Evolutionary conservation across 1,140 invertebrate genomes (phyloP), one percentile per base, ranked within the genome.

Genomic region (Acromyrmex heyeri): DNA sequence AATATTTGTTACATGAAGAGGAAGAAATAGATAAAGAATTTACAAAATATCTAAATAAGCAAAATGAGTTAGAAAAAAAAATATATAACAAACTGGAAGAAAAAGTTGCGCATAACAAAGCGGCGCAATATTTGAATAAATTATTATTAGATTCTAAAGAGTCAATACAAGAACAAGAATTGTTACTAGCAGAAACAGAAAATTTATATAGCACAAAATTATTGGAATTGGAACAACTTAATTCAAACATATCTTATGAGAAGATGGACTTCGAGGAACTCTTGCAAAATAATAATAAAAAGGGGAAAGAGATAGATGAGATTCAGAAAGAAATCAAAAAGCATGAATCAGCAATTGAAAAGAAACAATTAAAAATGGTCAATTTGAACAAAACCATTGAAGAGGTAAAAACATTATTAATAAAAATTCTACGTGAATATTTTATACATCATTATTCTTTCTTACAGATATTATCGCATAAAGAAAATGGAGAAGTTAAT

Each of bases 71-170:
- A 57, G 97, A 97, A 91, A 96, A 97, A 78, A 90, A 96, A n/a
- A 96, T 97, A 61, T 91, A 97, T 14, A 92, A 94, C 59, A 95
- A 96, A 72, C 94, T 97, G 0, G 96, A 97, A 90, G 97, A 97
- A 18, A 97, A 97, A 89, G 89, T 97, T n/a, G 94, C 96, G 6
- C 96, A 97, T 48, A 96, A 97, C 87, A 97, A 97, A 92, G 96
- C 96, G 0, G 82, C 93, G 2, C 86, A 86, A 64, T 91, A 94
- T 90, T 90, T 96, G 14, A 94, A 95, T 48, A 96, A 96, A 91
- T 81, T 95, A n/a, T 88, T 96, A 18, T 92, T 95, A 34, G 95
- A 96, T 48, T 77, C 92, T 0, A 95, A 95, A 72, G 93, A 95
- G 53, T 81, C 87, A n/a, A 94, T 95, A 18, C 92, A 95, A 21